A percentile compares a stretch with the other conserved stretches of the same genome.
Conservation (phyloP, 1,140 invertebrate genomes). For the Sipha flava region DNA sequence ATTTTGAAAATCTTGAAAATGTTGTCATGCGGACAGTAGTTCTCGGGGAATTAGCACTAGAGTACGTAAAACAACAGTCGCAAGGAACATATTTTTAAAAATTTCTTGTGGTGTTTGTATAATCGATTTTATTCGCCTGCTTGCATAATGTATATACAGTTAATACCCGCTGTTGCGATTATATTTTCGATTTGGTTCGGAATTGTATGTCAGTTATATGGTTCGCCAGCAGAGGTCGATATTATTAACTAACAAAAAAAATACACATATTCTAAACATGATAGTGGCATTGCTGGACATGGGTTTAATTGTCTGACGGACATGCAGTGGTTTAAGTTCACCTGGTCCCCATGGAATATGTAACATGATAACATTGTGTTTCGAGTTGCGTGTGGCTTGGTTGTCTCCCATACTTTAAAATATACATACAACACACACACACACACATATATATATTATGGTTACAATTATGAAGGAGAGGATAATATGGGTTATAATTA, state of each 20-base stretch:
- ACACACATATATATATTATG: background rate
- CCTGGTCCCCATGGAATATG: background rate
- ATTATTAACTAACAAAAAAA: background rate
- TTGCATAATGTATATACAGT: background rate
- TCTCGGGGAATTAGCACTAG: background rate
- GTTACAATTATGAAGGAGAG: too few species aligned
- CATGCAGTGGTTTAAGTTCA: slow-evolving; percentile 17
- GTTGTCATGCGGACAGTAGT: background rate
- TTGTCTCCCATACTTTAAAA: background rate
- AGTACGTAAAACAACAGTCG: background rate
- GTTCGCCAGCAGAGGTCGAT: background rate
- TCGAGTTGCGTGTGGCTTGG: background rate
- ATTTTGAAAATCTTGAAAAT: background rate
- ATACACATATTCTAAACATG: background rate
- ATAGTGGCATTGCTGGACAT: background rate
- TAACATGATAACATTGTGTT: slow-evolving; percentile 2
- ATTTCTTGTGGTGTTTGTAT: background rate
- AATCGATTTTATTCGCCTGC: slow-evolving; percentile 7
- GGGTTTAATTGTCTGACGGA: slow-evolving; percentile 24
- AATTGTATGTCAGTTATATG: background rate
- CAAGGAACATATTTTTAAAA: background rate
- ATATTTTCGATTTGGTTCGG: background rate
- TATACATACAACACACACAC: background rate
- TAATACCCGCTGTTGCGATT: background rate
- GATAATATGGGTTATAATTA: too few species aligned